Base-by-base conservation (phyloP, 1,140 invertebrate genomes). In the Semibalanus balanoides region DNA sequence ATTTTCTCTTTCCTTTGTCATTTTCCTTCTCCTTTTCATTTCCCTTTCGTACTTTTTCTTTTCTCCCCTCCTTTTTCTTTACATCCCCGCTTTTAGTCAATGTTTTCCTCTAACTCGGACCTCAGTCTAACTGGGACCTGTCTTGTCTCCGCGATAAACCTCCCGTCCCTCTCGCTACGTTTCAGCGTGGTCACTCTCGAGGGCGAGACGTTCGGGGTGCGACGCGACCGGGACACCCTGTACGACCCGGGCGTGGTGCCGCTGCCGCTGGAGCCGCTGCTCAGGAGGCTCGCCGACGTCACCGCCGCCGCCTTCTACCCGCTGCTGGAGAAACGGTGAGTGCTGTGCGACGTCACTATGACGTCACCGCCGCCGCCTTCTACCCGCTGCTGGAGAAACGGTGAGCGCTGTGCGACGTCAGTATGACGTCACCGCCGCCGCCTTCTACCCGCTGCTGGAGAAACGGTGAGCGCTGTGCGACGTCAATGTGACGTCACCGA, bases 181-280 rank as follows among this genome's bases (percentile, higher is more conserved):
- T n/a, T n/a, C n/a, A 93, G 92, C 82, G 87, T 94, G 64, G 89
- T 95, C 31, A 87, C 92, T 71, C 84, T 94, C 73, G 90, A 93
- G 82, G 93, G 93, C 1, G 89, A 89, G 81, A 88, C 90, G 76
- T 90, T 93, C 81, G 94, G 92, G 28, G 88, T 89, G 79, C 84
- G 85, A 75, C 86, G 92, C 74, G 92, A 96, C 80, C 89, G 92
- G 79, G 90, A 90, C 73, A 88, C 90, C 30, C 83, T 96, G 70
- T 89, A 94, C 78, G 94, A 97, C 83, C 86, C 91, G 64, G 88
- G 92, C 40, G 89, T 96, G 7, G 89, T 96, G 1, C 88, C 90
- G 78, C 88, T 98, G 77, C 89, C 92, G 64, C 84, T 97, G 74
- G 89, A 92, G 74, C 88, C 92, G 76, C 85, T 99, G 11, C 87